Percentiles rank a stretch among this genome's conserved stretches.
Evolutionary conservation across 2,797 vertebrate species (phyloP).

Genomic region (Neoniphon sammara): DNA sequence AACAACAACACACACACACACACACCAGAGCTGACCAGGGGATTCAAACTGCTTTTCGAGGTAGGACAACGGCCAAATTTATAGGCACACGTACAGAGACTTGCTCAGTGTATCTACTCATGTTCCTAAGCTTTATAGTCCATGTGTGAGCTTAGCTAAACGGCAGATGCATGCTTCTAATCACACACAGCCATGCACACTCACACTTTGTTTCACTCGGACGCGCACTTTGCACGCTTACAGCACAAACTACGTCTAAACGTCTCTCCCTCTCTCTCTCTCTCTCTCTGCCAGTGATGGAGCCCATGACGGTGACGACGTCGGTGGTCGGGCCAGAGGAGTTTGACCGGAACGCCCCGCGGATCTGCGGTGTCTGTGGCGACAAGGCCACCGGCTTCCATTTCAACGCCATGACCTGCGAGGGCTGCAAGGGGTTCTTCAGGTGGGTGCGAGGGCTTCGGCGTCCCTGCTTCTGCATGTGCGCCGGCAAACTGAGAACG

Average conservation of each 20-base stretch:
- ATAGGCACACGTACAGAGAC: not conserved
- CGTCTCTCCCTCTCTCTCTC: slow-evolving; percentile 11
- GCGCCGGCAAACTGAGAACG: too few relatives aligned
- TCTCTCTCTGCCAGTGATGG: slow-evolving; percentile 82
- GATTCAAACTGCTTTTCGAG: slow-evolving; percentile 41
- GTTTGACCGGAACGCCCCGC: slow-evolving; percentile 89
- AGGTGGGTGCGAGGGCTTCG: slow-evolving; percentile 79
- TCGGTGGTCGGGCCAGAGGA: slow-evolving; percentile 88
- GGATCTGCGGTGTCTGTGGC: slow-evolving; percentile 95
- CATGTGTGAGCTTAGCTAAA: not conserved
- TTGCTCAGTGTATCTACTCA: not conserved
- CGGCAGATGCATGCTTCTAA: not conserved
- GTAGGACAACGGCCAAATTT: slow-evolving; percentile 4
- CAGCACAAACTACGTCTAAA: too few relatives aligned
- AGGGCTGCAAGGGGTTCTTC: slow-evolving; percentile 99
- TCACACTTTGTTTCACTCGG: not conserved
- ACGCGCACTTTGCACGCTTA: too few relatives aligned
- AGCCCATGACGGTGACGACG: slow-evolving; percentile 87
- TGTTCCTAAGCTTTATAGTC: not conserved
- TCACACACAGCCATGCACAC: not conserved
- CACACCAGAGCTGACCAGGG: not conserved
- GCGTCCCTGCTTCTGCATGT: not conserved
- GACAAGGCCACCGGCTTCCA: slow-evolving; percentile 97
- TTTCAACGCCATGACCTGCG: slow-evolving; percentile 99
- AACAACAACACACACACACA: slow-evolving; percentile 29